phyloP scores from a whole-genome alignment of 1,140 invertebrate species.

The Lucilia sericata region DNA sequence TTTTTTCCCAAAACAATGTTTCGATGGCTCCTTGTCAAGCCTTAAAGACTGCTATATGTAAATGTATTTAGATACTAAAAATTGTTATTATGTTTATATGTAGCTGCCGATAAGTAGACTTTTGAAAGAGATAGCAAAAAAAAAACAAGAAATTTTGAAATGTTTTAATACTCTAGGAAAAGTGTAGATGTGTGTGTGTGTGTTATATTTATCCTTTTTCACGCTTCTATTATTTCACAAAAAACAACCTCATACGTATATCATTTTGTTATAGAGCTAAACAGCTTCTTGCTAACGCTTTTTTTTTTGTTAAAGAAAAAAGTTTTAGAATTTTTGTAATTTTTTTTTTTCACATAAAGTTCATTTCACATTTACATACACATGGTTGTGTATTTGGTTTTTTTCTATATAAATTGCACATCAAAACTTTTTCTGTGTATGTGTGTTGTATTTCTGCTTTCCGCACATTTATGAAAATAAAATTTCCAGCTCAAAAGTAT shows the following conservation, averaged over 20 bases:
- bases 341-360: neutral
- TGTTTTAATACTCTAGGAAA: neutral
- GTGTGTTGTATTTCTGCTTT: no score
- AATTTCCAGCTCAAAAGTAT: neutral
- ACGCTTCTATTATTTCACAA: neutral
- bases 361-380: neutral
- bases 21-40: no score
- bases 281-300: neutral
- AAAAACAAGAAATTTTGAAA: neutral
- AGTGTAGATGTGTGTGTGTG: neutral
- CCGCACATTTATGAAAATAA: neutral
- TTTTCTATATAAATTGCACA: neutral
- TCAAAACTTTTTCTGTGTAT: neutral
- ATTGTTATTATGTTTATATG: neutral
- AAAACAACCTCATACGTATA: neutral
- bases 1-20: no score
- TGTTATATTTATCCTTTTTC: neutral
- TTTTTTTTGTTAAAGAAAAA: neutral
- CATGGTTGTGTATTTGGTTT: neutral
- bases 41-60: no score
- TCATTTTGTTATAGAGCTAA: neutral
- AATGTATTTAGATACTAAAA: neutral
- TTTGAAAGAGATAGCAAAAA: no score
- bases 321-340: neutral
- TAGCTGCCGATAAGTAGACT: neutral